Evolutionary conservation across 2,888 invertebrate species (phyloP).

Genomic region (Bombylius discolor): DNA sequence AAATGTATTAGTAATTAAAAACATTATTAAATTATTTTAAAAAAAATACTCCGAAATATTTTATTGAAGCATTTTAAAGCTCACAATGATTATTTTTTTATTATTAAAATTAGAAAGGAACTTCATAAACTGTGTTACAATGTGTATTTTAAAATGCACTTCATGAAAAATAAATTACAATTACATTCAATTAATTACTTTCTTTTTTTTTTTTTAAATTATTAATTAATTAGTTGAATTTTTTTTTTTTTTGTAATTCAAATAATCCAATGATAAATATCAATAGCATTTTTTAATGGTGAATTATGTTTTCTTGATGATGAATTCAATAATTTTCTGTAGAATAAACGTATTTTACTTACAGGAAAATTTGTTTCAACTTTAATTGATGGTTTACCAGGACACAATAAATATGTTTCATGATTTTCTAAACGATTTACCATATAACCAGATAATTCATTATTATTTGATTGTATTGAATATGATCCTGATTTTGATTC

Average conservation of each 20-base stretch:
- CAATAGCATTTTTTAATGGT: conserved; percentile 16
- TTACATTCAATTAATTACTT: neutral
- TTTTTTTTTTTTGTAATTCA: neutral
- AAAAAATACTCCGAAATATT: no score
- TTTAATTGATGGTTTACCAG: conserved; percentile 28
- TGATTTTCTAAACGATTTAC: conserved; percentile 18
- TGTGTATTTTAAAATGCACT: neutral
- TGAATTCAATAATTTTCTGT: conserved; percentile 11
- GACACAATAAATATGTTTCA: conserved; percentile 33
- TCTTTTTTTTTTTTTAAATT: neutral
- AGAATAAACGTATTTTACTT: conserved; percentile 24
- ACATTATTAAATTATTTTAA: no score
- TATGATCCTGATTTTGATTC: neutral
- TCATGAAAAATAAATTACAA: neutral
- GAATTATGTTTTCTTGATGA: conserved; percentile 2
- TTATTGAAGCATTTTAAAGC: no score
- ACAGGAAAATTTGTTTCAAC: conserved; percentile 30
- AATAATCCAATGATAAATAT: conserved; percentile 17
- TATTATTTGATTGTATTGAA: neutral
- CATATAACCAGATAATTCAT: neutral
- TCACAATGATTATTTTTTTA: no score
- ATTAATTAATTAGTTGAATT: neutral
- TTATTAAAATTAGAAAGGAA: no score
- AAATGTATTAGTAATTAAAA: no score
- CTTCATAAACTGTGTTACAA: no score